Evolutionary conservation across 2,797 vertebrate species (phyloP).

Genomic region (Pygocentrus nattereri): DNA sequence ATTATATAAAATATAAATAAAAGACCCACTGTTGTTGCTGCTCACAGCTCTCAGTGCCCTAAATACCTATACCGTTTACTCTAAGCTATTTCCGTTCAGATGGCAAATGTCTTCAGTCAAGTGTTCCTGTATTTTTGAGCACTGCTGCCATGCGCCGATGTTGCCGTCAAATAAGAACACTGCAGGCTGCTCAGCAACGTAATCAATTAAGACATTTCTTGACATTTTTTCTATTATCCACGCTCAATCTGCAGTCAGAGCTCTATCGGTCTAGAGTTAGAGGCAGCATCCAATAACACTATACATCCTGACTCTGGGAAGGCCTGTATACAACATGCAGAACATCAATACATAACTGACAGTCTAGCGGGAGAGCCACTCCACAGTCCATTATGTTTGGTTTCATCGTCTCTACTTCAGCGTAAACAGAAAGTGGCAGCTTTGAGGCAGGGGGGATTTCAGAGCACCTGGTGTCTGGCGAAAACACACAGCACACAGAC

Average conservation of each 20-base stretch:
- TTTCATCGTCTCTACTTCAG: conserved; percentile 40
- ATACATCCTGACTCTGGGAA: neutral
- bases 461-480: conserved; percentile 37
- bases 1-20: too few relatives aligned
- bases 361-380: neutral
- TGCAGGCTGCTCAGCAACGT: neutral
- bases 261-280: neutral
- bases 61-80: too few relatives aligned
- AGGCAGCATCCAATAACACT: neutral
- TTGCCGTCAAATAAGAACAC: too few relatives aligned
- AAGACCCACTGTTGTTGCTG: too few relatives aligned
- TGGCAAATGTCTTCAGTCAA: too few relatives aligned
- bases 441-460: conserved; percentile 26
- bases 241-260: neutral
- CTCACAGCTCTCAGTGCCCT: too few relatives aligned
- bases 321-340: neutral
- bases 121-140: too few relatives aligned
- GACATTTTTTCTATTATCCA: neutral
- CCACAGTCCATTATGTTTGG: conserved; percentile 26
- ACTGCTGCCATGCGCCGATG: too few relatives aligned
- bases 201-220: neutral
- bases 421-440: conserved; percentile 18
- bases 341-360: neutral
- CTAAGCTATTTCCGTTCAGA: too few relatives aligned
- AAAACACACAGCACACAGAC: conserved; percentile 1